Base-by-base conservation (phyloP, 1,140 invertebrate genomes). In the Drosophila santomea region DNA sequence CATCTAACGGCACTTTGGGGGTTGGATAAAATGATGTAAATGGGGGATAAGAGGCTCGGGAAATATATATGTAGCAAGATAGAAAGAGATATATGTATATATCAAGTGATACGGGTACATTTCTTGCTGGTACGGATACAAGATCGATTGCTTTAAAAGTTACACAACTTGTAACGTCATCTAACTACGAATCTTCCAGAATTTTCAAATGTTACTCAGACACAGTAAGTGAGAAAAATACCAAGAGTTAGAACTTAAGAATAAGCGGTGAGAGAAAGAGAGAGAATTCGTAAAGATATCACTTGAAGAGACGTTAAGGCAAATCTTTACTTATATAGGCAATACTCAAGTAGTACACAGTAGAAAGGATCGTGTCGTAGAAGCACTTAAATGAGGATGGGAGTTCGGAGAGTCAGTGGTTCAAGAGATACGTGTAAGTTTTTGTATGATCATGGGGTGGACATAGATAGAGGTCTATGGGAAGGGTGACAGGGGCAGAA, bases 101-200 rank as follows among this genome's bases (percentile, higher is more conserved):
- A 45, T 67, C 63, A 71, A 72, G 68, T 50, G 66, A 71, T 71
- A 58, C 67, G 64, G 67, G 51, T 54, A 62, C 36, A 62, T 25
- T 71, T 71, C 43, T 71, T 71, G 67, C 64, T 71, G 66, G 51
- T 69, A 71, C 64, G 64, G 28, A 51, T 68, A 68, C 61, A 28
- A 72, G 68, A 72, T 71, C 68, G 68, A 72, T 72, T 72, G 68
- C 68, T 72, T 72, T 71, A 71, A 72, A 72, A 72, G 68, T 72
- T 72, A 72, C 68, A 48, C 52, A 72, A 72, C 69, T 41, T 48
- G 68, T 72, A 72, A 72, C 68, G 64, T 52, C 63, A 62, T 67
- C 68, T 72, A 72, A 72, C 68, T 72, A 72, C 68, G 52, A 50
- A 58, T 71, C 68, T 58, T 71, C 66, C 68, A 71, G 57, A 71